These are phyloP conservation scores for Ectropis grisescens DNA, from an alignment of 1,140 invertebrate species.

Conservation along the genomic window DNA sequence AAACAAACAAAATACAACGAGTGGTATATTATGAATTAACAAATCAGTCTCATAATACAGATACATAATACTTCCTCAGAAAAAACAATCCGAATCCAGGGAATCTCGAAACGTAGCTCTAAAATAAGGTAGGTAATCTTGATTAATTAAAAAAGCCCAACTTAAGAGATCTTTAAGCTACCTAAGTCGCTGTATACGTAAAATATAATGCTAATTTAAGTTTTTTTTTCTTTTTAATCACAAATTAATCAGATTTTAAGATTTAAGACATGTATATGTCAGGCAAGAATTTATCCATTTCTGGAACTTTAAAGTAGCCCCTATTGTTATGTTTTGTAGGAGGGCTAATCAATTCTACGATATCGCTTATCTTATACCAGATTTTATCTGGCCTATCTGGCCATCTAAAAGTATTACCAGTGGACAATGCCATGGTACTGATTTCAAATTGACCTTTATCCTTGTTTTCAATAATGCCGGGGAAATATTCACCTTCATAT, in stretches of 20 bases:
- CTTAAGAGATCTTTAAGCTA: too few species aligned
- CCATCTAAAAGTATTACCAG: constrained; percentile 17
- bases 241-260: not conserved
- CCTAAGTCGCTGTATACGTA: too few species aligned
- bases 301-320: constrained; percentile 14
- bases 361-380: constrained; percentile 8
- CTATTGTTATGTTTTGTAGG: constrained; percentile 14
- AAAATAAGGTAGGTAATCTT: too few species aligned
- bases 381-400: constrained; percentile 16
- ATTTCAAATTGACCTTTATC: constrained; percentile 7
- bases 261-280: constrained; percentile 1
- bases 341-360: constrained; percentile 11
- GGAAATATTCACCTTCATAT: constrained; percentile 4
- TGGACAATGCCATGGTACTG: constrained; percentile 13
- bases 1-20: not conserved
- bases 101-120: too few species aligned
- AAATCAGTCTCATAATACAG: not conserved
- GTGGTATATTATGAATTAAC: not conserved
- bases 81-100: too few species aligned
- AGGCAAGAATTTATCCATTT: constrained; percentile 17
- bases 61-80: not conserved
- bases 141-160: too few species aligned
- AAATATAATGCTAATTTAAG: not conserved
- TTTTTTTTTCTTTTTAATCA: not conserved
- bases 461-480: constrained; percentile 8